These are phyloP conservation scores for Zaprionus obscuricornis DNA, from an alignment of 2,888 invertebrate species.

Conservation along the genomic window DNA sequence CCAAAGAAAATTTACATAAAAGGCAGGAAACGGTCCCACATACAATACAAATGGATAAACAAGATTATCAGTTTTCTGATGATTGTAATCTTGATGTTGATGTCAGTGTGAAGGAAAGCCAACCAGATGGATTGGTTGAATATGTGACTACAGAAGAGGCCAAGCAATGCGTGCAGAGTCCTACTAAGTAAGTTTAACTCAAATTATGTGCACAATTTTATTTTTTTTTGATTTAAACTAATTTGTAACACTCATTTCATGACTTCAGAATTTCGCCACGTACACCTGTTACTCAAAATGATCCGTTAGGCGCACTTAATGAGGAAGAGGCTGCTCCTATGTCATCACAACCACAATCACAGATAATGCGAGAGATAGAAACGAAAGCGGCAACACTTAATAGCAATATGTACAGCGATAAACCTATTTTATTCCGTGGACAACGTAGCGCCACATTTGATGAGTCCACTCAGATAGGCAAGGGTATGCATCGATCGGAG, in stretches of 20 bases:
- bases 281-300: constrained; percentile 95
- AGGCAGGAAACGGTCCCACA: constrained; percentile 9
- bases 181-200: constrained; percentile 80
- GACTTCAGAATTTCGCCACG: constrained; percentile 88
- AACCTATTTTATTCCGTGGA: constrained; percentile 88
- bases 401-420: constrained; percentile 85
- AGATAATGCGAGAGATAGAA: constrained; percentile 6
- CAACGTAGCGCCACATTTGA: constrained; percentile 86
- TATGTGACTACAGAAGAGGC: constrained; percentile 41
- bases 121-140: constrained; percentile 50
- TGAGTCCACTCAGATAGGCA: constrained; percentile 84
- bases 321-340: constrained; percentile 76
- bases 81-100: constrained; percentile 59
- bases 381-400: constrained; percentile 61
- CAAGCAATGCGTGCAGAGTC: constrained; percentile 77
- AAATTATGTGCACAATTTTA: no score
- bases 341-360: constrained; percentile 19
- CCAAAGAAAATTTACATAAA: constrained; percentile 17
- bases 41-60: constrained; percentile 43
- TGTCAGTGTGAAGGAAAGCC: constrained; percentile 36
- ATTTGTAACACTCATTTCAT: no score
- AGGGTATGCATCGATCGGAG: constrained; percentile 88
- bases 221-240: not conserved
- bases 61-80: constrained; percentile 37
- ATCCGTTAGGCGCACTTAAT: constrained; percentile 93